Base-by-base conservation (phyloP, 2,888 invertebrate species). In the Synanthedon vespiformis region DNA sequence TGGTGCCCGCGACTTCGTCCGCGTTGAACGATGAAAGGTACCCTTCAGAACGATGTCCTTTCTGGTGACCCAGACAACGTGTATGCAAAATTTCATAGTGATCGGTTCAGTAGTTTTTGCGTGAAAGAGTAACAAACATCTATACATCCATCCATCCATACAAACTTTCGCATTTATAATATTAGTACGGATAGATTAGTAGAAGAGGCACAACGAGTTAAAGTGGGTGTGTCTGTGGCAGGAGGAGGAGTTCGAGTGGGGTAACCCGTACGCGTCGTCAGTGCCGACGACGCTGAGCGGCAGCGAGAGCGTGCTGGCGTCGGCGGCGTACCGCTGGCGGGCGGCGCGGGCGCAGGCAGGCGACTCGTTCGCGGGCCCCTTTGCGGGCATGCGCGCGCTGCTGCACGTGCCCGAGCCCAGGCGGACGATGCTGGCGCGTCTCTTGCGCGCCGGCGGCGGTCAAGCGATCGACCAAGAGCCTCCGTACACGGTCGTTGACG, bases 161-260 rank as follows among this genome's bases (percentile, higher is more conserved):
- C n/a, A n/a, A n/a, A n/a, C n/a, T n/a, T n/a, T n/a, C n/a, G n/a
- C n/a, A n/a, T 16, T 16, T 16, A 16, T 16, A 16, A 16, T 16
- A 16, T 16, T 16, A 16, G 16, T 16, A 16, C 1, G 16, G 1
- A 16, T 16, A 16, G 16, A 16, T 16, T 16, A 16, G n/a, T n/a
- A 10, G 41, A 5, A 22, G 18, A 8, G 13, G 13, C 1, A 13
- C 13, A 12, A 44, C 4, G 44, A 13, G 49, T 49, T 44, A 8
- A 49, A 48, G 6, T 53, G 4, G 57, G 22, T 22, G 40, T 47
- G 34, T 34, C 40, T 34, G 14, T 13, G 70, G 1, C 63, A 94
- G 93, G 96, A 96, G 73, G 93, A 94, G 62, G 89, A 90, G 0
- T 95, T 89, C 74, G 96, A 96, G 72, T 96, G 94, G 92, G 96